Conservation (phyloP, 1,140 invertebrate genomes). For the Tribolium madens region DNA sequence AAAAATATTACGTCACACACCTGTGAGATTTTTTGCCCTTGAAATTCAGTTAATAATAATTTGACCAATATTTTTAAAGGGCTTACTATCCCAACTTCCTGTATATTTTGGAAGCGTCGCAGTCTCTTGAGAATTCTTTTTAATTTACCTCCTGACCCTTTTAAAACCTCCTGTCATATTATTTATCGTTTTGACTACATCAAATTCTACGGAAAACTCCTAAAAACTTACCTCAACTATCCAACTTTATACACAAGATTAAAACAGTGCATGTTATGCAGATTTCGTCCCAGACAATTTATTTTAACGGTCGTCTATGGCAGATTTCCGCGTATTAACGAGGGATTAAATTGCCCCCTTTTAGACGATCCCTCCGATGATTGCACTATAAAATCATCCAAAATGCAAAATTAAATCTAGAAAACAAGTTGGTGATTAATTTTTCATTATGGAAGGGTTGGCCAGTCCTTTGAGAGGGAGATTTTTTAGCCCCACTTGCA, state of each 20-base stretch:
- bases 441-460: slow-evolving; percentile 22
- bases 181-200: too few relatives aligned
- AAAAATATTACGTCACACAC: too few relatives aligned
- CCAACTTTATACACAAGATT: neutral
- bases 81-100: too few relatives aligned
- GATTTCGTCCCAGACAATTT: slow-evolving; percentile 18
- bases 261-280: slow-evolving; percentile 12
- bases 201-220: too few relatives aligned
- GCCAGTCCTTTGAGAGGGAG: neutral
- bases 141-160: too few relatives aligned
- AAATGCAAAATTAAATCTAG: neutral
- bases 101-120: too few relatives aligned
- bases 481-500: slow-evolving; percentile 12
- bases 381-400: neutral
- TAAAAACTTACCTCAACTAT: too few relatives aligned
- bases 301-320: slow-evolving; percentile 18
- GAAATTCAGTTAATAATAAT: too few relatives aligned
- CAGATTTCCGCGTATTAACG: slow-evolving; percentile 18
- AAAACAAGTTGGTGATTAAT: slow-evolving; percentile 10
- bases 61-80: too few relatives aligned
- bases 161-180: too few relatives aligned
- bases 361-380: slow-evolving; percentile 5
- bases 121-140: too few relatives aligned
- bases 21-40: too few relatives aligned
- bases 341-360: slow-evolving; percentile 16